Base-by-base conservation (phyloP, 2,113 vertebrate species). In the Sciurus niger region DNA sequence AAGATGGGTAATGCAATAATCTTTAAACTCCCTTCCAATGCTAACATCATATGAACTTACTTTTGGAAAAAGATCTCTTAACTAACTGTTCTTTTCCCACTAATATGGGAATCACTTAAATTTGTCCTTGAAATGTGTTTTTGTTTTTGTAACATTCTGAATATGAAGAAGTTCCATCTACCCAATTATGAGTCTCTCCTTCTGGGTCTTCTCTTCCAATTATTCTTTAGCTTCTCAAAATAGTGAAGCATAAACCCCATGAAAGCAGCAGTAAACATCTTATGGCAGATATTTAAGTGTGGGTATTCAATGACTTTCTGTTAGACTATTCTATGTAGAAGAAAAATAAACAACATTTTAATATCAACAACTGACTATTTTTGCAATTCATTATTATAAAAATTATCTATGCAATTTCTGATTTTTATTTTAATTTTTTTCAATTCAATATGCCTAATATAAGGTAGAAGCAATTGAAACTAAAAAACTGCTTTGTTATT, bases 101-200 rank as follows among this genome's bases (percentile, higher is more conserved):
- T 77, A 76, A 80, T 63, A 34, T 12, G n/a, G 1, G 9, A 89
- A 63, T 30, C 14, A 53, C 76, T 88, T 96, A 30, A 51, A 65
- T 92, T 73, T 80, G n/a, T 17, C 51, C 46, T 89, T 96, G 65
- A 95, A 89, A 85, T 24, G 25, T 17, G 5, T 48, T 72, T 95
- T 83, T 90, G 48, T 92, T 88, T 48, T 93, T 95, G 1, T 55
- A 84, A 76, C 22, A 55, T 73, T 68, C 53, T 73, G 1, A 32
- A 32, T 73, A 24, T 74, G 37, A 80, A 53, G 16, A 40, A 79
- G 16, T 25, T 6, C 25, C 53, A 20, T 3, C 34, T 92, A 46
- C 24, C 1, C 10, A 82, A 46, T 25, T 53, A 94, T 17, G 83
- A 74, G 40, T 34, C 48, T 30, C 8, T 14, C 46, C 28, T 48